Evolutionary conservation across 2,113 vertebrate genomes (phyloP).

Genomic region (Thamnophis sirtalis): DNA sequence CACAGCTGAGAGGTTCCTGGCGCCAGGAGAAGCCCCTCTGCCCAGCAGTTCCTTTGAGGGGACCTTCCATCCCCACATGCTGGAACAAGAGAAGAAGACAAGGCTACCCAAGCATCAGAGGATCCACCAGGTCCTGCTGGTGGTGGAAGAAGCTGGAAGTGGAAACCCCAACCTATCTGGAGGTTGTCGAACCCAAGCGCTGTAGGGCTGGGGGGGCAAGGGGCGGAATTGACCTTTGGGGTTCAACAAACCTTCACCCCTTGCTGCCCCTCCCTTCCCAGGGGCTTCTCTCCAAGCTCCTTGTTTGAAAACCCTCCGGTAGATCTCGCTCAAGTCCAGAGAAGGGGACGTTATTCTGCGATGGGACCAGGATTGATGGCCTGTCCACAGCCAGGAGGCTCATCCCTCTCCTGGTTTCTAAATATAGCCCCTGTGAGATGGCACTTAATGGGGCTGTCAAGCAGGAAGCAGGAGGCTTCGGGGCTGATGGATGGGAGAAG

Average conservation of each 20-base stretch:
- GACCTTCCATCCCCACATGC: neutral
- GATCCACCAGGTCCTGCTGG: neutral
- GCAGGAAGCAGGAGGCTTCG: neutral
- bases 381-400: slow-evolving; percentile 34
- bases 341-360: neutral
- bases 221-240: neutral
- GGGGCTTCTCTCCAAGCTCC: neutral
- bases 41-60: neutral
- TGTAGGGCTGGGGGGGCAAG: accelerated
- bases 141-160: neutral
- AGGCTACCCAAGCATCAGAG: neutral
- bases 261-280: neutral
- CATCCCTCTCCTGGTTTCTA: slow-evolving; percentile 13
- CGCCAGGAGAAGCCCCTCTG: neutral
- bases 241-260: neutral
- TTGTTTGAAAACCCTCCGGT: neutral
- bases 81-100: neutral
- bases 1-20: neutral
- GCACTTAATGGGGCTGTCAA: slow-evolving; percentile 41
- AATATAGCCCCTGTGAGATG: slow-evolving; percentile 27
- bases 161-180: neutral
- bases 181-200: neutral
- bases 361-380: slow-evolving; percentile 36
- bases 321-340: neutral
- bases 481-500: slow-evolving; percentile 38